A percentile compares a stretch with the other conserved stretches of the same genome.
Conservation (phyloP, 2,888 invertebrate species). For the Drosophila meridiana region DNA sequence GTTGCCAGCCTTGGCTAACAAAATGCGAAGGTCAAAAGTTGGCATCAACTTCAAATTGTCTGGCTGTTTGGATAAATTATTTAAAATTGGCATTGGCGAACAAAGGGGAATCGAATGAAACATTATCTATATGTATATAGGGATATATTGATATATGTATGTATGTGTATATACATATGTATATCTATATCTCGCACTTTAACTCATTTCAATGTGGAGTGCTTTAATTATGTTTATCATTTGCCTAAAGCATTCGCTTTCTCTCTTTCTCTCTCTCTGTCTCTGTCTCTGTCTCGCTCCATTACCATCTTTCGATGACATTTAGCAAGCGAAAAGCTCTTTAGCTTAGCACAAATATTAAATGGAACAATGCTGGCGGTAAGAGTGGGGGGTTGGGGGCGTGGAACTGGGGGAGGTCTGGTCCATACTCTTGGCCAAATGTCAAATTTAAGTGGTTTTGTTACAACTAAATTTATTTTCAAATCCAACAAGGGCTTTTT, state of each 20-base stretch:
- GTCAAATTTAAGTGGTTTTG: conserved; percentile 12
- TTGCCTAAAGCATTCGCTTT: not conserved
- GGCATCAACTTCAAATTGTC: conserved; percentile 4
- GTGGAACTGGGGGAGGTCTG: not conserved
- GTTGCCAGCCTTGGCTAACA: conserved; percentile 29
- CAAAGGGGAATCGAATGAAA: not conserved
- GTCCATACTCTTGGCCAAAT: not conserved
- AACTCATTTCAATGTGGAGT: not conserved
- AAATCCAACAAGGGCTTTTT: conserved; percentile 2
- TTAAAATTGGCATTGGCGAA: not conserved
- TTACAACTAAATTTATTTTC: conserved; percentile 11
- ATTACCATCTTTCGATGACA: not conserved
- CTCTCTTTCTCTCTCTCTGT: not conserved
- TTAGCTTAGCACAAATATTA: conserved; percentile 13
- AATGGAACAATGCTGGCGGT: not conserved
- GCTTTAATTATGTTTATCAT: not conserved
- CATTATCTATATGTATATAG: not conserved
- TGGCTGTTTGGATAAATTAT: conserved; percentile 10
- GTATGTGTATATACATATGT: not conserved
- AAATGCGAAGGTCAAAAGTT: not conserved
- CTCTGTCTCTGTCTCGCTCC: not conserved
- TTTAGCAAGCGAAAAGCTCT: conserved; percentile 8
- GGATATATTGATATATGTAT: not conserved
- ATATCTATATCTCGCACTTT: not conserved
- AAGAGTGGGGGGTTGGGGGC: too few species aligned